Evolutionary conservation across 2,888 invertebrate genomes (phyloP), one percentile per base, ranked within the genome.

Genomic region (Clusia tigrina): DNA sequence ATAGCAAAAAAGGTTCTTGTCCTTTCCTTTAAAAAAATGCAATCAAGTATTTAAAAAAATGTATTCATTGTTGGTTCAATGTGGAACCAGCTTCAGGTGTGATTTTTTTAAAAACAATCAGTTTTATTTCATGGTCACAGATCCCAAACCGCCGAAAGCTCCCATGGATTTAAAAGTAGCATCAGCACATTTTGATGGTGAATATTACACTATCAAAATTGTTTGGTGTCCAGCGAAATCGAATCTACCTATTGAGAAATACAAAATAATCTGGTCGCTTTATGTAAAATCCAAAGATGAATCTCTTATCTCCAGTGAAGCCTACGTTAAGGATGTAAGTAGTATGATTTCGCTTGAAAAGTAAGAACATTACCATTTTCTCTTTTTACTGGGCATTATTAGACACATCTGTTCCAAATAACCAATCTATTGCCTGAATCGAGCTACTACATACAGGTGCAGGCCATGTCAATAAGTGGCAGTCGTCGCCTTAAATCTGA

Each of bases 391-490:
- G 54, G n/a, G 15, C 53, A 54, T 25, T 81, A 89, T 89, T 88
- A 90, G 70, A 88, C 88, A 72, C 88, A 86, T 58, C 87, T 86
- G 69, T 88, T 88, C 67, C 87, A 89, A 71, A 86, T 92, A 71
- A 87, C 86, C 71, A 88, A 89, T 73, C 82, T 92, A 56, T 86
- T 88, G 71, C 87, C 88, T 5, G 88, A 90, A 75, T 90, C 90
- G 0, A 87, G 89, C 82, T 92, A 92, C 78, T 92, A 91, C 74
- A 85, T 92, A 46, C 92, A 92, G 88, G 90, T 92, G 3, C 91
- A 92, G 83, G 91, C 91, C 3, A 86, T 91, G 66, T 88, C 89
- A 32, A 87, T 90, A 70, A 91, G 87, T 74, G 91, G 91, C 1
- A 85, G 87, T 55, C 87, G 89, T 12, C 87, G 89, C 69, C 81